Percentiles rank a stretch among this genome's conserved stretches.
Conservation (phyloP, 2,797 vertebrate genomes). For the Lepilemur septentrionalis region DNA sequence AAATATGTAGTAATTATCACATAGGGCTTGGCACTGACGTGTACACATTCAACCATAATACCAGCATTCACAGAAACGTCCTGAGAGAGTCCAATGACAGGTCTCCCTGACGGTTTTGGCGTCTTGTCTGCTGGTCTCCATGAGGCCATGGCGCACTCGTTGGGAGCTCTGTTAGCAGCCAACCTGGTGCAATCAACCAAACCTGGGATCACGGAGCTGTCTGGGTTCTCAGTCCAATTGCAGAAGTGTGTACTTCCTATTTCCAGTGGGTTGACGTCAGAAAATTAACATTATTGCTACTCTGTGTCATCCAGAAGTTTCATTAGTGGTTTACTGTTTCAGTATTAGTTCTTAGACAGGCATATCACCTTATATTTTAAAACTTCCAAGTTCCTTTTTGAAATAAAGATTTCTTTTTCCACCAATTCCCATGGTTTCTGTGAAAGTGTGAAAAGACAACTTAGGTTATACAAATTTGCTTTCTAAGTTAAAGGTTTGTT, state of each 20-base stretch:
- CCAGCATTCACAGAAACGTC: background rate
- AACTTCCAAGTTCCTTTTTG: constrained; percentile 20
- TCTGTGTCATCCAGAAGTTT: background rate
- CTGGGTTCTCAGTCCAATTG: background rate
- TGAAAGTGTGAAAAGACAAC: background rate
- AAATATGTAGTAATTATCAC: background rate
- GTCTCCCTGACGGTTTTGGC: background rate
- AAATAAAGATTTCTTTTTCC: background rate
- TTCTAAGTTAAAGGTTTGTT: background rate
- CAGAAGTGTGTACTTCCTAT: constrained; percentile 39
- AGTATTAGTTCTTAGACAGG: background rate
- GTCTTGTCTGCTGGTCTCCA: background rate
- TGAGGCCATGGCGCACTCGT: background rate
- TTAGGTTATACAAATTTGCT: background rate
- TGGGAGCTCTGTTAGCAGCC: background rate
- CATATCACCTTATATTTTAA: background rate
- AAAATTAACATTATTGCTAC: background rate
- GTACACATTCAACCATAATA: background rate
- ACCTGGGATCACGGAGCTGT: background rate
- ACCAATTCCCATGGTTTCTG: background rate
- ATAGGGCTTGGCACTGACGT: too few species aligned
- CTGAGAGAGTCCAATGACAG: background rate
- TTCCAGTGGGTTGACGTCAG: background rate
- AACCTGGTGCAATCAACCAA: background rate
- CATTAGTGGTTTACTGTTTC: background rate